These are phyloP conservation scores for Bolinopsis microptera DNA, from an alignment of 37 sponge, comb jelly and placozoan genomes.

Conservation along the genomic window DNA sequence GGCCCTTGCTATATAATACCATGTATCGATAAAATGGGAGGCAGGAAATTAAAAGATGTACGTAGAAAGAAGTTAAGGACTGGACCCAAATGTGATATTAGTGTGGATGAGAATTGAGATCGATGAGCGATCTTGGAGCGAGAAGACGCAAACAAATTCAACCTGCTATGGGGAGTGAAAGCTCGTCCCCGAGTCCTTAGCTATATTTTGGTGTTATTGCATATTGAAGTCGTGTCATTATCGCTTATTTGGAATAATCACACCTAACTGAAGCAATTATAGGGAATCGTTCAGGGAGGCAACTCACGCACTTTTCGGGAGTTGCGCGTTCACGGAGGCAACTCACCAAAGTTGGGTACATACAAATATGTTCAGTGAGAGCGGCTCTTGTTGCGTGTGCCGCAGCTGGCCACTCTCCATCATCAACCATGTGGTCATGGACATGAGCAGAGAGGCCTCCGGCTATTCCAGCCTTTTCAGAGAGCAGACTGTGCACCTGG, in stretches of 20 bases:
- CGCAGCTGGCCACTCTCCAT: not conserved
- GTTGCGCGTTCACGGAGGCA: conserved; percentile 14
- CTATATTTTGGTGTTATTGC: conserved; percentile 63
- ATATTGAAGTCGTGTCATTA: conserved; percentile 63
- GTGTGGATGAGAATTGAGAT: not conserved
- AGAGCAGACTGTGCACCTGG: not conserved
- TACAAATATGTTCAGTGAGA: not conserved
- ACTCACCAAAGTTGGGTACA: conserved; percentile 26
- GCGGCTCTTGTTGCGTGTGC: not conserved
- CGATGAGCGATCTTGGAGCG: not conserved
- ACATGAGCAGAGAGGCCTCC: not conserved
- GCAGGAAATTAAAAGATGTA: not conserved
- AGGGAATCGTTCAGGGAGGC: conserved; percentile 55
- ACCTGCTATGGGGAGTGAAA: not conserved
- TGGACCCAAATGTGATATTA: not conserved
- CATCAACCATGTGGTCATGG: not conserved
- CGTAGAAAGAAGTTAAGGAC: too few species aligned
- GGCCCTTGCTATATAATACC: not conserved
- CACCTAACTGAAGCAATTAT: conserved; percentile 42
- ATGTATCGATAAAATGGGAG: not conserved
- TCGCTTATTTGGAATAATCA: conserved; percentile 40
- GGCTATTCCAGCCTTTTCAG: not conserved
- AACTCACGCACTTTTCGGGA: conserved; percentile 19
- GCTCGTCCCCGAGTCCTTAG: conserved; percentile 45
- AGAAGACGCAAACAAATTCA: not conserved